These are phyloP conservation scores for Onchidella celtica DNA, from an alignment of 2,888 invertebrate genomes.

Conservation along the genomic window DNA sequence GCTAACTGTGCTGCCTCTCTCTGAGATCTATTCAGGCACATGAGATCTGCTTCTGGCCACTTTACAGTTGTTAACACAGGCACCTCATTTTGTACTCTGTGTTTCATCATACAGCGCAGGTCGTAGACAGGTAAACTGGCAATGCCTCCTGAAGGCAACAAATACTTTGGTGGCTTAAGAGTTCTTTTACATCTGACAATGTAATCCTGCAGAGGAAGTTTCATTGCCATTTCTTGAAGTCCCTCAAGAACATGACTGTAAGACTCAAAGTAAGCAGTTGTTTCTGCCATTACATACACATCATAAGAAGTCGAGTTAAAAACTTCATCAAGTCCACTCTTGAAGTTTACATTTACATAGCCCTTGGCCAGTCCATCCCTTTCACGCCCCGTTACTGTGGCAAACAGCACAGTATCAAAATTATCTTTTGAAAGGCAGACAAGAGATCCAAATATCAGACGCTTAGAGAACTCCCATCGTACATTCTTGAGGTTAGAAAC, in stretches of 20 bases:
- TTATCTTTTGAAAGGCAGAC: slow-evolving; percentile 87
- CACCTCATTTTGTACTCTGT: neutral
- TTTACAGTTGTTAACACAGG: slow-evolving; percentile 52
- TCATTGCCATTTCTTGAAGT: slow-evolving; percentile 83
- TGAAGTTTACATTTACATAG: slow-evolving; percentile 64
- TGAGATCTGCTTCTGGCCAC: slow-evolving; percentile 58
- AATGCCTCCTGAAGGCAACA: slow-evolving; percentile 47
- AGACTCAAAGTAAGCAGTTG: slow-evolving; percentile 90
- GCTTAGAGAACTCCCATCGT: slow-evolving; percentile 82
- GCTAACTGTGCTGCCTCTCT: slow-evolving; percentile 71
- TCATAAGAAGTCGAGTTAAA: slow-evolving; percentile 50
- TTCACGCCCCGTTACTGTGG: slow-evolving; percentile 81
- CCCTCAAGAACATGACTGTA: slow-evolving; percentile 88
- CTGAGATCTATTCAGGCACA: slow-evolving; percentile 59
- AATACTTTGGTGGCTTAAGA: slow-evolving; percentile 65
- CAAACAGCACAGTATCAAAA: slow-evolving; percentile 87
- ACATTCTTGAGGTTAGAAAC: slow-evolving; percentile 52
- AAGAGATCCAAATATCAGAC: slow-evolving; percentile 87
- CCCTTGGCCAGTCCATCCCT: slow-evolving; percentile 65
- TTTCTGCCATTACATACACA: slow-evolving; percentile 86
- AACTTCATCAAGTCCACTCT: slow-evolving; percentile 48
- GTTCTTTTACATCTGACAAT: slow-evolving; percentile 62
- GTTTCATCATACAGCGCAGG: slow-evolving; percentile 24
- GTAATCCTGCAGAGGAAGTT: slow-evolving; percentile 56
- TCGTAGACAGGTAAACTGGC: slow-evolving; percentile 11